Evolutionary conservation across 2,113 vertebrate species (phyloP).

Genomic region (Myodes glareolus): DNA sequence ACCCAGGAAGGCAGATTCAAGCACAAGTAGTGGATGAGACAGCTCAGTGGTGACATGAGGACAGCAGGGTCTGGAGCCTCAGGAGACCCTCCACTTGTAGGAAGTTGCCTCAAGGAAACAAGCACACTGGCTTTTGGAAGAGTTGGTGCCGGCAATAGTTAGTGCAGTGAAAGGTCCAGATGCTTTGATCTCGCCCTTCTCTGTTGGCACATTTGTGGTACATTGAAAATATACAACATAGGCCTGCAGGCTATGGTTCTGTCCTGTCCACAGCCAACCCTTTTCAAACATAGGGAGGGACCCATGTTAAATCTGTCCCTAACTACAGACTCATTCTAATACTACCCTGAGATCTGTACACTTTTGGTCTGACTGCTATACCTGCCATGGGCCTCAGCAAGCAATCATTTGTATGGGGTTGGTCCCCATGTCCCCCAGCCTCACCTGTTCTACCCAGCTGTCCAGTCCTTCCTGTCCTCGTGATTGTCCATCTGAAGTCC

Average conservation of each 20-base stretch:
- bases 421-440: too few species aligned
- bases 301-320: background rate
- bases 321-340: background rate
- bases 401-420: background rate
- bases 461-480: background rate
- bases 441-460: background rate
- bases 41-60: rapidly evolving
- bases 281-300: background rate
- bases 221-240: background rate
- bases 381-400: background rate
- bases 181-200: background rate
- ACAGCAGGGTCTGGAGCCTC: background rate
- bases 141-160: too few species aligned
- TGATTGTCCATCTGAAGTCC: background rate
- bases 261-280: background rate
- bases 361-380: background rate
- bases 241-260: too few species aligned
- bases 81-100: background rate
- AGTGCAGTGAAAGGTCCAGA: background rate
- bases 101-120: background rate
- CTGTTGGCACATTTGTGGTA: background rate
- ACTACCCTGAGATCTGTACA: background rate
- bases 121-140: background rate
- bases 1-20: background rate
- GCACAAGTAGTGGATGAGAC: rapidly evolving